Evolutionary conservation across 2,113 vertebrate genomes (phyloP).

Genomic region (Perca flavescens): DNA sequence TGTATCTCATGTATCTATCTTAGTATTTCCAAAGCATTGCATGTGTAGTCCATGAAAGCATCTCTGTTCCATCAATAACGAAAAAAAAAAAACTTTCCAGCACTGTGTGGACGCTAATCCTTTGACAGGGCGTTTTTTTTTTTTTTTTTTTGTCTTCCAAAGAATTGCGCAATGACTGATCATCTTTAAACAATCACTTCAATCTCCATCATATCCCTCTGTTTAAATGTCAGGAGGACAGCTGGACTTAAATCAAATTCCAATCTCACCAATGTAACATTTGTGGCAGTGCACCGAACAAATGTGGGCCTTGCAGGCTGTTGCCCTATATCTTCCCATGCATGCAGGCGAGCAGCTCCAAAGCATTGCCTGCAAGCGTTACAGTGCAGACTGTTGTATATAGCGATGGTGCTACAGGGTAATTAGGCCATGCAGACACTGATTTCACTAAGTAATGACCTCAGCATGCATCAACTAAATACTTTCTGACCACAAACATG

Average conservation of each 20-base stretch:
- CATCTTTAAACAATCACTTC: constrained; percentile 29
- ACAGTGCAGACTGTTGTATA: constrained; percentile 52
- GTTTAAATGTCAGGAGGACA: constrained; percentile 59
- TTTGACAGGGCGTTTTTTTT: neutral
- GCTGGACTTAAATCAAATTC: constrained; percentile 57
- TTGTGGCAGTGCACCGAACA: constrained; percentile 37
- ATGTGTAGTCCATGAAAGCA: constrained; percentile 50
- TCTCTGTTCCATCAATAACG: constrained; percentile 17
- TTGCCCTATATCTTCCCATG: constrained; percentile 56
- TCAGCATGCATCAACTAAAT: constrained; percentile 57
- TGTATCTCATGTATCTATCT: constrained; percentile 40
- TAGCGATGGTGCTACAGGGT: constrained; percentile 58
- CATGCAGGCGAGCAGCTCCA: constrained; percentile 55
- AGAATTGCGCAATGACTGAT: constrained; percentile 27
- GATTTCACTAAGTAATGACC: constrained; percentile 60
- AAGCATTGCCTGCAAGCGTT: constrained; percentile 63
- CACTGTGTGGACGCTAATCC: constrained; percentile 25
- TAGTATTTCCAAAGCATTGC: constrained; percentile 33
- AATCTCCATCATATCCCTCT: constrained; percentile 29
- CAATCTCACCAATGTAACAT: constrained; percentile 55
- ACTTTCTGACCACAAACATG: constrained; percentile 62
- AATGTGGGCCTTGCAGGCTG: constrained; percentile 54
- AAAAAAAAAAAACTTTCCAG: constrained; percentile 20
- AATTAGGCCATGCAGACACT: constrained; percentile 72
- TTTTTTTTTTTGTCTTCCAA: neutral